Percentiles rank a stretch among this genome's conserved stretches.
Evolutionary conservation across 2,888 invertebrate genomes (phyloP).

Genomic region (Neria commutata): DNA sequence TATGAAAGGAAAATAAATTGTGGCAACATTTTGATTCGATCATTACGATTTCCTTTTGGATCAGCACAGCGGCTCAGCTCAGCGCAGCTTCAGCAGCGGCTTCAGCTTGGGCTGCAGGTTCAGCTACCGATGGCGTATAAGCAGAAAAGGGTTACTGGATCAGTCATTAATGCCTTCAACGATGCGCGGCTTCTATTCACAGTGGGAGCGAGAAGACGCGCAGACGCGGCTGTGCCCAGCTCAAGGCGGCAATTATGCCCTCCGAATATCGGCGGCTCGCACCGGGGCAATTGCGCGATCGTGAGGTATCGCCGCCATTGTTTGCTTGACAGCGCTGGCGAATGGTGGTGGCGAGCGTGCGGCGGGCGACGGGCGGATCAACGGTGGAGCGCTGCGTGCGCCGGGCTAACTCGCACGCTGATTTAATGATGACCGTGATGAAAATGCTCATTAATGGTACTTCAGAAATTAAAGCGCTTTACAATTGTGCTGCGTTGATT

Average conservation of each 20-base stretch:
- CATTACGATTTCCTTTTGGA: conserved; percentile 49
- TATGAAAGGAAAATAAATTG: neutral
- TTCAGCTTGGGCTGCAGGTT: too few species aligned
- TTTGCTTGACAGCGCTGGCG: conserved; percentile 18
- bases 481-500: conserved; percentile 42
- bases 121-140: conserved; percentile 4
- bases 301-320: conserved; percentile 6
- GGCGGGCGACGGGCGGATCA: neutral
- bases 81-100: too few species aligned
- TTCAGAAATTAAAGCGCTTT: conserved; percentile 53
- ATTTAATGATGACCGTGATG: conserved; percentile 55
- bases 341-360: neutral
- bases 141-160: conserved; percentile 51
- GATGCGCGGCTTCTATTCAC: neutral
- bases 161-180: conserved; percentile 29
- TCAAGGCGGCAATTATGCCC: conserved; percentile 47
- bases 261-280: neutral
- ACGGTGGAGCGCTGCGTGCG: neutral
- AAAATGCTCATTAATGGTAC: conserved; percentile 54
- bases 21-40: conserved; percentile 50
- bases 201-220: neutral
- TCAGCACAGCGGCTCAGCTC: too few species aligned
- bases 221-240: conserved; percentile 18
- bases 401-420: conserved; percentile 21
- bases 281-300: neutral